Evolutionary conservation across 2,113 vertebrate genomes (phyloP).

Genomic region (Terrapene triunguis): DNA sequence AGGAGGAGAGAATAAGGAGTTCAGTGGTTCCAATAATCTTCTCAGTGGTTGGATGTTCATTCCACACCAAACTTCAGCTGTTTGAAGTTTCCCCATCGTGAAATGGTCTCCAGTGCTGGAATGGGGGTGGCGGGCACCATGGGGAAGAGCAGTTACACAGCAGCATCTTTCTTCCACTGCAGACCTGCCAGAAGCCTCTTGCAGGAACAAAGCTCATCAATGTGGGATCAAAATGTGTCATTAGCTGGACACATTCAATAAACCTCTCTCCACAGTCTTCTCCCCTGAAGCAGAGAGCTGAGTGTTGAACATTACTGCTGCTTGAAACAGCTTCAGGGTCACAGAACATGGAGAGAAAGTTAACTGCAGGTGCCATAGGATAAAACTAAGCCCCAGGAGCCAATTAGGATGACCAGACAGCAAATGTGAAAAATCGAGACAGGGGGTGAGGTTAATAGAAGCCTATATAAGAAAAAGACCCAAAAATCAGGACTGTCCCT

Average conservation of each 20-base stretch:
- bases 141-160: too few relatives aligned
- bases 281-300: not conserved
- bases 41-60: too few relatives aligned
- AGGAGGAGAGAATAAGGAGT: not conserved
- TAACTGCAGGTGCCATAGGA: not conserved
- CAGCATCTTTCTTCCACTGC: not conserved
- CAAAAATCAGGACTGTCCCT: too few relatives aligned
- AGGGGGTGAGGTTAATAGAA: too few relatives aligned
- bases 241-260: not conserved
- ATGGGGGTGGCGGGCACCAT: not conserved
- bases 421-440: too few relatives aligned
- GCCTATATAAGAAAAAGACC: too few relatives aligned
- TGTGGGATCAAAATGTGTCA: not conserved
- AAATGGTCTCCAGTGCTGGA: not conserved
- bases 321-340: not conserved
- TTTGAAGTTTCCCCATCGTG: not conserved
- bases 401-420: not conserved
- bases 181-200: conserved; percentile 2
- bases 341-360: not conserved
- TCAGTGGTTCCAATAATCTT: too few relatives aligned
- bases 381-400: not conserved
- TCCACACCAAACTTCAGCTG: not conserved
- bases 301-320: not conserved
- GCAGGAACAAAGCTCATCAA: not conserved
- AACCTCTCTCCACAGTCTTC: not conserved